Conservation (phyloP, 2,797 vertebrate species). For the Propithecus perrieri region DNA sequence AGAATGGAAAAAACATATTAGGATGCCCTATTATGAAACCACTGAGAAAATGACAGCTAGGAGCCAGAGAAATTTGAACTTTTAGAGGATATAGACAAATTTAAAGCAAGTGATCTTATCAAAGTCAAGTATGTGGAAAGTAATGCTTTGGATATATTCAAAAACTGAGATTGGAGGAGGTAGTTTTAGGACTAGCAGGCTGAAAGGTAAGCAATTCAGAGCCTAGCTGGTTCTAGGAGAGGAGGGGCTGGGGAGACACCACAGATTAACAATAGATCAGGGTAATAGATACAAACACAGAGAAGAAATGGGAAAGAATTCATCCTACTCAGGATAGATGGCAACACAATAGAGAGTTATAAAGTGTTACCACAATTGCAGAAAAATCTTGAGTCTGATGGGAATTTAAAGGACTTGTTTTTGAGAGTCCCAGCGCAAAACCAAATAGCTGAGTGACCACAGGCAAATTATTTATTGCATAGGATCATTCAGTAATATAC, state of each 20-base stretch:
- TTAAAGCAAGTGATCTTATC: neutral
- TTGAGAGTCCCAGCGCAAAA: neutral
- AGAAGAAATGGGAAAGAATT: neutral
- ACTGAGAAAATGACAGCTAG: neutral
- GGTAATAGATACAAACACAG: neutral
- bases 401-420: neutral
- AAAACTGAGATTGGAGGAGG: neutral
- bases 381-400: neutral
- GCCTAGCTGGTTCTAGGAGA: neutral
- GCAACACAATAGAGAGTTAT: neutral
- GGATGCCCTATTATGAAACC: neutral
- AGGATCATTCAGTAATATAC: neutral
- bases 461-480: neutral
- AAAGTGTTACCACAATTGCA: neutral
- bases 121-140: neutral
- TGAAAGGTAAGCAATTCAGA: neutral
- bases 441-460: neutral
- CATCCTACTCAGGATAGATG: neutral
- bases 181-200: neutral
- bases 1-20: neutral
- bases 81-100: neutral
- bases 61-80: neutral
- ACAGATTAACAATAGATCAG: neutral
- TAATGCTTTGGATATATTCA: neutral
- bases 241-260: neutral